These are phyloP conservation scores for Frankliniella intonsa DNA, from an alignment of 2,888 invertebrate genomes.

Conservation along the genomic window DNA sequence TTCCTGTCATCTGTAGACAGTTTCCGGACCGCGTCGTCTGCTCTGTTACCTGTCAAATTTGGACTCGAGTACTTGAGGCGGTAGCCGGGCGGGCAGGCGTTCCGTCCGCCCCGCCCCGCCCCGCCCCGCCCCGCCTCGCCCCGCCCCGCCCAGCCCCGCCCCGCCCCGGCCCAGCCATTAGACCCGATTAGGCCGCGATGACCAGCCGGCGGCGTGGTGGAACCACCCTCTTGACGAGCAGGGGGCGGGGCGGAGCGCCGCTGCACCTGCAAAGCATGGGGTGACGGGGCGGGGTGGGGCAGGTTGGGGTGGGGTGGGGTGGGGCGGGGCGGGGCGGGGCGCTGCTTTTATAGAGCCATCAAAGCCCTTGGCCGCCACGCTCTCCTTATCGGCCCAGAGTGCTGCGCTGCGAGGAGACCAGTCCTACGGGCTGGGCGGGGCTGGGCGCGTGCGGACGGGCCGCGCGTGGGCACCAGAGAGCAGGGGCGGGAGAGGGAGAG, in stretches of 20 bases:
- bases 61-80: too few species aligned
- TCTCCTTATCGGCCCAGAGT: not conserved
- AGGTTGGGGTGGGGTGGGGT: not conserved
- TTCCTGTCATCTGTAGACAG: too few species aligned
- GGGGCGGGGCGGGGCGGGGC: not conserved
- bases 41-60: too few species aligned
- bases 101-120: not conserved
- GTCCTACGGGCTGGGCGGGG: too few species aligned
- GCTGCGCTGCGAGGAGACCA: not conserved
- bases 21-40: too few species aligned
- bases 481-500: too few species aligned
- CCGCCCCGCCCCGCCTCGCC: not conserved
- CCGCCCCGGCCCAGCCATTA: not conserved
- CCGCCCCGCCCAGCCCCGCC: not conserved
- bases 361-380: not conserved
- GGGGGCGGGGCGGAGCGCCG: not conserved
- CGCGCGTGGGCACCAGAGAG: too few species aligned
- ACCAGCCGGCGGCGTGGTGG: too few species aligned
- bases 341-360: not conserved
- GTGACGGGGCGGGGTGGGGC: not conserved
- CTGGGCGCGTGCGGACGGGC: too few species aligned
- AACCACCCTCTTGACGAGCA: not conserved
- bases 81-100: too few species aligned
- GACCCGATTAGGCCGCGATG: not conserved
- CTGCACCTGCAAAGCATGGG: not conserved